Percentiles rank a stretch among this genome's conserved stretches.
These are phyloP conservation scores for Oncorhynchus nerka DNA, from an alignment of 2,113 vertebrate genomes.

Conservation along the genomic window DNA sequence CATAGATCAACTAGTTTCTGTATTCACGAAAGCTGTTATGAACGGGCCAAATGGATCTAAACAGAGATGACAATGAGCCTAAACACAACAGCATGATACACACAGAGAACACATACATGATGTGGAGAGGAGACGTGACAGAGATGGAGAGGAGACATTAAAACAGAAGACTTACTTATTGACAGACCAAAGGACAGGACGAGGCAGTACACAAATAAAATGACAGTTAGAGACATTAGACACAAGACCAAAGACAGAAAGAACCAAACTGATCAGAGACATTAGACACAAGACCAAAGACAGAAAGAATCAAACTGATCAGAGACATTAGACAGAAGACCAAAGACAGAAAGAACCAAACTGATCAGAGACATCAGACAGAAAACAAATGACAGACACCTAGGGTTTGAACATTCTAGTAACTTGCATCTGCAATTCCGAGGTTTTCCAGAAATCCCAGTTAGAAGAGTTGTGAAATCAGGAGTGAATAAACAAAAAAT, in stretches of 20 bases:
- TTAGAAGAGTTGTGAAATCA: too few relatives aligned
- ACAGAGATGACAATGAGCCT: neutral
- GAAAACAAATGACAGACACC: neutral
- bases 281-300: neutral
- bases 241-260: neutral
- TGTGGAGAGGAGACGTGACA: neutral
- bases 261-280: neutral
- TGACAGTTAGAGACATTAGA: too few relatives aligned
- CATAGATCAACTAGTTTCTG: neutral
- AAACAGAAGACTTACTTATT: neutral
- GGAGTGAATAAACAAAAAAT: too few relatives aligned
- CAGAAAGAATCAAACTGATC: neutral
- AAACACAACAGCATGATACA: neutral
- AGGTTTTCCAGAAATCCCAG: too few relatives aligned
- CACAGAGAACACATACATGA: too few relatives aligned
- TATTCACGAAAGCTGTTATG: neutral
- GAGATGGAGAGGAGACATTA: neutral
- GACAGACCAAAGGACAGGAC: neutral
- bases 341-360: neutral
- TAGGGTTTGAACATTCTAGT: neutral
- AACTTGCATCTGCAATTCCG: too few relatives aligned
- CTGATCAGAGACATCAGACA: neutral
- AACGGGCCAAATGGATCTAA: conserved; percentile 12
- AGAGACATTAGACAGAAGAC: too few relatives aligned
- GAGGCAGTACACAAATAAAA: too few relatives aligned